Evolutionary conservation across 2,888 invertebrate species (phyloP).

Genomic region (Metellina segmentata): DNA sequence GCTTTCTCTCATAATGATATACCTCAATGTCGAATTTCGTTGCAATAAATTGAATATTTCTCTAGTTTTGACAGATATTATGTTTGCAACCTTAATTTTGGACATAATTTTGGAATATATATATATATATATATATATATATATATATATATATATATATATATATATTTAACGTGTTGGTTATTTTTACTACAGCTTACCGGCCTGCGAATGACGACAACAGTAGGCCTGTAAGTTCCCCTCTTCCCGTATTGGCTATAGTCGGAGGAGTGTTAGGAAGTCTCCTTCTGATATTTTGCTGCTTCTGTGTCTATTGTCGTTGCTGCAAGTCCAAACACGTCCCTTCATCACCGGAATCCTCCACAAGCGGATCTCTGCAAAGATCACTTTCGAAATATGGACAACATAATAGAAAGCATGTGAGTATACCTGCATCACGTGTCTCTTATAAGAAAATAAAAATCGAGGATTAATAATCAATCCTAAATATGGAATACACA

Average conservation of each 20-base stretch:
- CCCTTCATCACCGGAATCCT: conserved; percentile 36
- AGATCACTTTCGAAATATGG: conserved; percentile 68
- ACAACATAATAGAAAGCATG: conserved; percentile 74
- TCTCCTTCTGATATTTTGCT: conserved; percentile 46
- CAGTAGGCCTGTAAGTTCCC: conserved; percentile 18
- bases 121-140: too few species aligned
- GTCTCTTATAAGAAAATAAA: neutral
- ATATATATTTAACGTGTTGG: too few species aligned
- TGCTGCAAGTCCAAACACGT: conserved; percentile 65
- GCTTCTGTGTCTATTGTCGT: conserved; percentile 63
- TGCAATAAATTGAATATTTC: too few species aligned
- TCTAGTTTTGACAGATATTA: too few species aligned
- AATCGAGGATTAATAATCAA: neutral
- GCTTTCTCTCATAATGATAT: too few species aligned
- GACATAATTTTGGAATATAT: too few species aligned
- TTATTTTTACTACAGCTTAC: conserved; percentile 34
- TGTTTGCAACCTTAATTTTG: too few species aligned
- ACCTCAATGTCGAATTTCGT: too few species aligned
- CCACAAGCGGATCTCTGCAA: conserved; percentile 61
- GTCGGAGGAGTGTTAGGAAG: conserved; percentile 42
- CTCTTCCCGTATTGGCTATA: conserved; percentile 56
- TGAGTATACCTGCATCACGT: conserved; percentile 2
- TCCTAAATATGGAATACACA: neutral
- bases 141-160: too few species aligned
- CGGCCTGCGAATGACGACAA: neutral